Base-by-base conservation (phyloP, 2,888 invertebrate species). In the Epsilonema sp. region DNA sequence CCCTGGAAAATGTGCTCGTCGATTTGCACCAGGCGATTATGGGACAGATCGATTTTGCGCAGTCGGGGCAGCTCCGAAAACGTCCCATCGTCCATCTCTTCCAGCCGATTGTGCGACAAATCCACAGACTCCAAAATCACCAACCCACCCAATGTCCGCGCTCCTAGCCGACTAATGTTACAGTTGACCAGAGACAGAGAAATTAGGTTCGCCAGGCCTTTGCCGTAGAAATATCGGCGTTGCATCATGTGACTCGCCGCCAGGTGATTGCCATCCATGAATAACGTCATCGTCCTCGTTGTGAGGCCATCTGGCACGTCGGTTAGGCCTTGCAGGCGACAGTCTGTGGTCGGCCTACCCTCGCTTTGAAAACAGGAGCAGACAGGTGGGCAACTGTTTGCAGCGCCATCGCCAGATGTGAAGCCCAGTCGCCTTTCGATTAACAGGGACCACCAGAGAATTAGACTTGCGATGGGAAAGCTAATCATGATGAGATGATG, bases 41-140 rank as follows among this genome's bases (percentile, higher is more conserved):
- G 25, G 16, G 49, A 47, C n/a, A 49, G 22, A 25, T 49, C 42
- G 13, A 49, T 26, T 37, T 19, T 23, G 19, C 25, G 44, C 24
- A 49, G 39, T 16, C 22, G 11, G 16, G 16, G 16, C 49, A 49
- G 24, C 4, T 49, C 49, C n/a, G 3, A 8, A 47, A 49, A 49
- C 16, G 44, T 24, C 19, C 44, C 40, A 3, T 13, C 5, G 8
- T 49, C 44, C 16, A 49, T 25, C 2, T 31, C 20, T 4, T 22
- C 20, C 19, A 49, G 20, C 3, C 23, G 24, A 50, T 49, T 49
- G 26, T 25, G 36, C 16, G 43, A 43, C 13, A 49, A 25, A 21
- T 19, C n/a, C 8, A 49, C 25, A 20, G 26, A 37, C 20, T 49
- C 26, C 26, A 49, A 24, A 37, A 45, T 42, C 8, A n/a, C 24